Percentiles rank a stretch among this genome's conserved stretches.
Evolutionary conservation across 2,113 vertebrate species (phyloP).

Genomic region (Tretioscincus oriximinensis): DNA sequence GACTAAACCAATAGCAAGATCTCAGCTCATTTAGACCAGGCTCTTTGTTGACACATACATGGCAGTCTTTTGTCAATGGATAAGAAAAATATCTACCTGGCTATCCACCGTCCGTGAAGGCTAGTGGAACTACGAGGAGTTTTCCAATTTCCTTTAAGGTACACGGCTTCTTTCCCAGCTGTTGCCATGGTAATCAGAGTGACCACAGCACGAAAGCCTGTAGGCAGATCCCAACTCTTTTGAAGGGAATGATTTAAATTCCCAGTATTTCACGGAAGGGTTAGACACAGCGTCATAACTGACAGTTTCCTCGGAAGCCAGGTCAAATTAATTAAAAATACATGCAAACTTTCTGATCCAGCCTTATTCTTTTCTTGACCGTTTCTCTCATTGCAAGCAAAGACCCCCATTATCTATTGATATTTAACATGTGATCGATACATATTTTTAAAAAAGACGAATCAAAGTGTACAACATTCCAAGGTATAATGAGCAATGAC

Average conservation of each 20-base stretch:
- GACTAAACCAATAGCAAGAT: neutral
- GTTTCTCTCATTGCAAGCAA: no score
- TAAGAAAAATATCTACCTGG: neutral
- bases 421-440: no score
- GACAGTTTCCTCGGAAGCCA: slow-evolving; percentile 16
- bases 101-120: neutral
- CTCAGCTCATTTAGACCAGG: neutral
- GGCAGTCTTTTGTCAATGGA: neutral
- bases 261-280: neutral
- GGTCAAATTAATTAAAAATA: slow-evolving; percentile 25
- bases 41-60: no score
- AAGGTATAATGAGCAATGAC: no score
- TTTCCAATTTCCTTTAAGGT: neutral
- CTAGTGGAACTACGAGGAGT: neutral
- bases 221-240: slow-evolving; percentile 8
- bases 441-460: no score
- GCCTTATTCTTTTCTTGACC: no score
- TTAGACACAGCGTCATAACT: slow-evolving; percentile 23
- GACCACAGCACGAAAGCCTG: slow-evolving; percentile 15
- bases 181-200: slow-evolving; percentile 26
- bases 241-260: slow-evolving; percentile 28
- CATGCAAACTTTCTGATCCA: neutral
- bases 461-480: no score
- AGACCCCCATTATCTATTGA: no score
- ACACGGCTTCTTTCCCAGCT: neutral